Base-by-base conservation (phyloP, 2,888 invertebrate species). In the Shargacucullia verbasci region DNA sequence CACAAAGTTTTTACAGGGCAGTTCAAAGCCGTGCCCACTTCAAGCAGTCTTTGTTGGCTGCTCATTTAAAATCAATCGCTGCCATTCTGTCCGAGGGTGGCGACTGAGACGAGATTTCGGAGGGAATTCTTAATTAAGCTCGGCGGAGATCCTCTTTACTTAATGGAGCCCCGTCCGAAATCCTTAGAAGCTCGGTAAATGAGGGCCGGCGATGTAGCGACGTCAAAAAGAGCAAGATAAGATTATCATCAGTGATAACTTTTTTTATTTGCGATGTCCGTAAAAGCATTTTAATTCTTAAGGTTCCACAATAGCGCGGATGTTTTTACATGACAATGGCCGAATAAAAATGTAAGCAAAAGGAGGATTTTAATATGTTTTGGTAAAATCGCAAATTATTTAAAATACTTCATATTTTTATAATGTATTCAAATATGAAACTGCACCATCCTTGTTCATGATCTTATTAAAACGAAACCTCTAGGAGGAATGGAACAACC, bases 111-210 rank as follows among this genome's bases (percentile, higher is more conserved):
- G 89, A 89, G 90, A 91, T 91, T 92, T 91, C 80, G 82, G 84
- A 92, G 92, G 82, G 92, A 92, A 92, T 92, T 90, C 91, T 89
- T 92, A 92, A 93, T 93, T 92, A 92, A 92, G 90, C 86, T 83
- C 78, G 84, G 83, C 83, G 82, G 84, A 81, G 84, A 89, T 88
- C 88, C 91, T 92, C 90, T 91, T 90, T 88, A 85, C 79, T 88
- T 91, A 93, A 92, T 92, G 91, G 92, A 88, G 78, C 85, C 81
- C 79, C 84, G 85, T 83, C 88, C 85, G 76, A 87, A 88, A 87
- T 86, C 86, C 85, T 88, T 85, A 84, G 84, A 81, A 86, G 84
- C 84, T 81, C 78, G 80, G 85, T 84, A 86, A 89, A 91, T 87
- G 90, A 85, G 79, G 80, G 78, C 79, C 81, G 82, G 77, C 76